Evolutionary conservation across 2,888 invertebrate species (phyloP).

Genomic region (Pomacea canaliculata): DNA sequence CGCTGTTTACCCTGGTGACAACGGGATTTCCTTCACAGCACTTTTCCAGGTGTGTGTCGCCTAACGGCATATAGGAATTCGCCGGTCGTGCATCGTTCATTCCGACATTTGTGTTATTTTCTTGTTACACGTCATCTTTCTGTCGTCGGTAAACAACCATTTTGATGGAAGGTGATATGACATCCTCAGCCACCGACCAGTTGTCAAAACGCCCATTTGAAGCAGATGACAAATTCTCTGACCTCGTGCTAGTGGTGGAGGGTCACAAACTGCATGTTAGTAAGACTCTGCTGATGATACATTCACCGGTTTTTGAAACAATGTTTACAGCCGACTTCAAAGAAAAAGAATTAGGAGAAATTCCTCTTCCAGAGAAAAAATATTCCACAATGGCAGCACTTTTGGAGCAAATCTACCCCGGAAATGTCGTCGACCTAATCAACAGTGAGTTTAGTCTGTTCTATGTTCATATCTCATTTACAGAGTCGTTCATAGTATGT

Average conservation of each 20-base stretch:
- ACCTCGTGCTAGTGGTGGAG: background rate
- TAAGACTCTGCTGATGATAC: background rate
- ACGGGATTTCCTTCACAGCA: too few species aligned
- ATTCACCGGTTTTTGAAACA: background rate
- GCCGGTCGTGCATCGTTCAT: too few species aligned
- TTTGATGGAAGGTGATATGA: too few species aligned
- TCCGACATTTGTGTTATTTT: too few species aligned
- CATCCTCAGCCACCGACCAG: too few species aligned
- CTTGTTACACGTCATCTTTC: too few species aligned
- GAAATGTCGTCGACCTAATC: background rate
- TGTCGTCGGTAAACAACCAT: too few species aligned
- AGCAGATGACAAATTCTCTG: background rate
- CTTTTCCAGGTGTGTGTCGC: too few species aligned
- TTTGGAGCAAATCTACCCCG: background rate
- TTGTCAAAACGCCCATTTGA: background rate
- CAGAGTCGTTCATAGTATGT: too few species aligned
- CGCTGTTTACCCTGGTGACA: too few species aligned
- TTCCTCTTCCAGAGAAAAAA: background rate
- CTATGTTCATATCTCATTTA: too few species aligned
- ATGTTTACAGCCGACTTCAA: conserved; percentile 2
- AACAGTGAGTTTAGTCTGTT: background rate
- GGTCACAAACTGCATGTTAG: background rate
- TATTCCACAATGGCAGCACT: background rate
- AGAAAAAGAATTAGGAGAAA: background rate
- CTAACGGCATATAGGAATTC: too few species aligned